Base-by-base conservation (phyloP, 1,140 invertebrate genomes). In the Agrypnia vestita region DNA sequence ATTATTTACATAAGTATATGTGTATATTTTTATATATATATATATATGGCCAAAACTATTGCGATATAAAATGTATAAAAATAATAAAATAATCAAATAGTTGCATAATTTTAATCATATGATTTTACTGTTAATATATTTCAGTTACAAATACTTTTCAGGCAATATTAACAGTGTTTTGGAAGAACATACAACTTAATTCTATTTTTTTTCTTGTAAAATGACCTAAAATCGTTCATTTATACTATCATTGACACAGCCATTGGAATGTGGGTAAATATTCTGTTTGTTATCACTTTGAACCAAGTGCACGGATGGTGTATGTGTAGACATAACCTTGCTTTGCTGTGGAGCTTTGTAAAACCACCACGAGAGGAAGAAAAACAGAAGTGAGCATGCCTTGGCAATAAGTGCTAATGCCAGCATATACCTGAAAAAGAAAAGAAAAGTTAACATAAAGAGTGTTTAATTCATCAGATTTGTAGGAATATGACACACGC, bases 311-410 rank as follows among this genome's bases (percentile, higher is more conserved):
- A 35, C 86, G 77, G 3, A 87, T 84, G 6, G 89, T 86, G 0
- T 84, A 81, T 10, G 87, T 82, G 25, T 86, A 84, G 84, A 86
- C 85, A 80, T 84, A 80, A 84, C 87, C 75, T 88, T 88, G 13
- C 67, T 79, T 47, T 86, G 84, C 62, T 87, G 80, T 72, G 92
- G 93, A 6, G 93, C 92, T 35, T 91, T 88, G 85, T 94, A 94
- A 84, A 91, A 92, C 90, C 92, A 92, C 93, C 93, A 94, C 12
- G 93, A 93, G 0, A 93, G 86, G 85, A 93, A 91, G 85, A 94
- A 94, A 86, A 94, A 94, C 0, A 93, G 78, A 0, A 93, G 85
- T 0, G 93, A 93, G 53, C 91, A 90, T 10, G 91, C 86, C 85
- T 94, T 94, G 4, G 92, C 92, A 8, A 92, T 87, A 25, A 93